Base-by-base conservation (phyloP, 2,113 vertebrate species). In the Brienomyrus brachyistius region DNA sequence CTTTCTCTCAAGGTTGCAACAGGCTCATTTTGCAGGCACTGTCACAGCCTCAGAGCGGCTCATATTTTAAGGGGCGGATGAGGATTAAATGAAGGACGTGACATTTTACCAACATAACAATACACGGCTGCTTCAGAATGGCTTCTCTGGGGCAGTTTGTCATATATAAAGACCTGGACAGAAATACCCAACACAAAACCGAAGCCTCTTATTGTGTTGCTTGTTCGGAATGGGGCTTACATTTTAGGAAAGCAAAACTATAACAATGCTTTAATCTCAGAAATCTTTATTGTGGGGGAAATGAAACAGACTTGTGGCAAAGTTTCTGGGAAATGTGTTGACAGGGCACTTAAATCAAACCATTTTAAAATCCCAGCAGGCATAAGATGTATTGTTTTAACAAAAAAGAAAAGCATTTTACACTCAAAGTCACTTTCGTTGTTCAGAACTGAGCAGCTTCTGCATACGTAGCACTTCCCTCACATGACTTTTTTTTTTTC, bases 231-330 rank as follows among this genome's bases (percentile, higher is more conserved):
- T 11, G 82, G 82, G 17, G 21, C 48, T 84, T 43, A 80, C 15
- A 40, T 35, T 80, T 15, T 19, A 80, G 35, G 74, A 80, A 80
- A 80, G 74, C 74, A 43, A 62, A 66, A 66, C 87, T 62, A 66
- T 62, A 40, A 66, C 54, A 66, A 47, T n/a, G 56, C 56, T 45
- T 62, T 88, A 45, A 54, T 88, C 50, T 88, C 35, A 66, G 35
- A 56, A 66, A 88, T 45, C 87, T 88, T 88, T 66, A 88, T 88
- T 88, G 52, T 66, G 52, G 52, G 62, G 70, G 31, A 62, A 45
- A 45, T 45, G 48, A 66, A 88, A 45, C 23, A 88, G 56, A 17
- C 87, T 87, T 35, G 19, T 13, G 45, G 82, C 45, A n/a, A 45
- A n/a, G 43, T 84, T 84, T 84, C 82, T 84, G 82, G 82, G 82